Evolutionary conservation across 2,797 vertebrate species (phyloP).

Genomic region (Rousettus madagascariensis): DNA sequence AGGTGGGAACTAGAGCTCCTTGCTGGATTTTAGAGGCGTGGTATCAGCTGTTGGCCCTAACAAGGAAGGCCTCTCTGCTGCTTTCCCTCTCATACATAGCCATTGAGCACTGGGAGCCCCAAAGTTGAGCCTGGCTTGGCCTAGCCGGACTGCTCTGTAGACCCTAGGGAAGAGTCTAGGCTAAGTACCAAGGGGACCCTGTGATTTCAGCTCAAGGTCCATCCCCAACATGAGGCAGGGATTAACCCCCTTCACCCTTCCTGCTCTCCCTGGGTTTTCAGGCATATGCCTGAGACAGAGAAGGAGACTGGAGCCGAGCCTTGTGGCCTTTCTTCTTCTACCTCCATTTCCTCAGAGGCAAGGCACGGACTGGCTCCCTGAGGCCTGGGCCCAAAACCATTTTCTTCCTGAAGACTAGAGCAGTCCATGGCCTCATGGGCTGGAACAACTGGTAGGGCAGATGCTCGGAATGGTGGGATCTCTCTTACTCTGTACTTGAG

Average conservation of each 20-base stretch:
- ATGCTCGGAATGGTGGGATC: slow-evolving; percentile 93
- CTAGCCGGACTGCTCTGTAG: not conserved
- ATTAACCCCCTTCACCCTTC: slow-evolving; percentile 45
- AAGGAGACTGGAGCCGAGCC: slow-evolving; percentile 64
- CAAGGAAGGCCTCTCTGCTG: slow-evolving; percentile 65
- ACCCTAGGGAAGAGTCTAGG: not conserved
- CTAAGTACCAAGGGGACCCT: not conserved
- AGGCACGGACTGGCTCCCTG: slow-evolving; percentile 59
- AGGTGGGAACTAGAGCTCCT: slow-evolving; percentile 30
- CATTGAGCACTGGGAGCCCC: not conserved
- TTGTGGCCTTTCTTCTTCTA: slow-evolving; percentile 85
- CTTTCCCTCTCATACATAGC: not conserved
- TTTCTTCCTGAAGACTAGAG: slow-evolving; percentile 84
- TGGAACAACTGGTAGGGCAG: slow-evolving; percentile 55
- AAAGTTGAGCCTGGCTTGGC: not conserved
- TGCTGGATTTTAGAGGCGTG: slow-evolving; percentile 51
- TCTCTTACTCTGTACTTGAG: slow-evolving; percentile 92
- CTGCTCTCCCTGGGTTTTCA: slow-evolving; percentile 44
- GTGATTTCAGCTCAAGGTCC: slow-evolving; percentile 41
- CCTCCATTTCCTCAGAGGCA: slow-evolving; percentile 88
- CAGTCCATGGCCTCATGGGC: slow-evolving; percentile 93
- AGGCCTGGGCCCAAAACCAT: slow-evolving; percentile 80
- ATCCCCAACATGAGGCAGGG: slow-evolving; percentile 5
- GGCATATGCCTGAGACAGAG: slow-evolving; percentile 55
- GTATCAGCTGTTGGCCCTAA: slow-evolving; percentile 69